Conservation (phyloP, 1,140 invertebrate genomes). For the Chironomus striatipennis region DNA sequence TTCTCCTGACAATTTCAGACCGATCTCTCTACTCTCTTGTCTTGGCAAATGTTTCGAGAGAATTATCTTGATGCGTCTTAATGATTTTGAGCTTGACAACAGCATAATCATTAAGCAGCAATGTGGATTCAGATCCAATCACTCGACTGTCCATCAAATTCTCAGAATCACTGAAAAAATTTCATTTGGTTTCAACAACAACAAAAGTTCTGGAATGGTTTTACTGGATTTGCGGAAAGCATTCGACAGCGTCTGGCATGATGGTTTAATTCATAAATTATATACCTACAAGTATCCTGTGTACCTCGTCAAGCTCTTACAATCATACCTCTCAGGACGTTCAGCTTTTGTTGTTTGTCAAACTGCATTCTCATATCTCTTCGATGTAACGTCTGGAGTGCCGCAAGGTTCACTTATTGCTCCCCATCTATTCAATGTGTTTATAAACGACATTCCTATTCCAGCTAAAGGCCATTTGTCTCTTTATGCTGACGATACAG, state of each 20-base stretch:
- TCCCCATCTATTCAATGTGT: conserved; percentile 30
- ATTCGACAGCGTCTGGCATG: conserved; percentile 35
- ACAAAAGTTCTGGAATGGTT: conserved; percentile 30
- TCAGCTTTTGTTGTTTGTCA: neutral
- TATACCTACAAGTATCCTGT: conserved; percentile 26
- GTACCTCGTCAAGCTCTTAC: conserved; percentile 28
- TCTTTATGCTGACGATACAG: conserved; percentile 34
- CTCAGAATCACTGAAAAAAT: no score
- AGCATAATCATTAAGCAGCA: conserved; percentile 23
- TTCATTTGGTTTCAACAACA: conserved; percentile 28
- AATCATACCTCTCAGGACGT: conserved; percentile 25
- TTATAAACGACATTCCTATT: conserved; percentile 30
- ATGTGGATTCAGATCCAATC: no score
- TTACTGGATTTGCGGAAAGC: conserved; percentile 36
- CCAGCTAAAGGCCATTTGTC: conserved; percentile 23
- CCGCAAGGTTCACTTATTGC: conserved; percentile 33
- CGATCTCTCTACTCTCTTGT: conserved; percentile 32
- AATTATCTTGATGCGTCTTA: conserved; percentile 30
- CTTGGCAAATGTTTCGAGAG: conserved; percentile 33
- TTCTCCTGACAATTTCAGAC: conserved; percentile 30
- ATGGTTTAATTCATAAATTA: conserved; percentile 34
- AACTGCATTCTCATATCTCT: conserved; percentile 18
- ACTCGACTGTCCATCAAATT: no score
- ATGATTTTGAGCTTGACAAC: conserved; percentile 24
- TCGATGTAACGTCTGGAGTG: conserved; percentile 30